Evolutionary conservation across 2,888 invertebrate species (phyloP), one percentile per base, ranked within the genome.

Genomic region (Thelaira solivaga): DNA sequence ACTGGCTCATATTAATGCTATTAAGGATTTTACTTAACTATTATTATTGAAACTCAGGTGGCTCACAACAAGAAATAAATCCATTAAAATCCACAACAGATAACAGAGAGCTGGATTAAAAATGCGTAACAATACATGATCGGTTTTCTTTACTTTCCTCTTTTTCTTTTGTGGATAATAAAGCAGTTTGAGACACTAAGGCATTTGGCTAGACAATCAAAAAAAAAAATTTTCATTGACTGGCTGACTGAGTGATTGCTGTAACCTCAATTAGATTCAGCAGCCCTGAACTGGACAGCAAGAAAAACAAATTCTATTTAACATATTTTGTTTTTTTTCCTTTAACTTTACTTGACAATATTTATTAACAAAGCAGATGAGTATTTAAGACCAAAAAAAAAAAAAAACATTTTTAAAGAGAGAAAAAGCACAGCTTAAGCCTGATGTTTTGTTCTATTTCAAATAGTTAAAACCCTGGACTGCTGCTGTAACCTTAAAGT

Each of bases 1-100:
- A 22, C 29, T 59, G 68, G 68, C 67, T 59, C 10, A 59, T 57
- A 47, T 29, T 45, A 45, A 67, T 36, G 47, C 39, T 39, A 26
- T 68, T 55, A 55, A 55, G 36, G 36, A 57, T 59, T n/a, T 68
- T 20, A 47, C 29, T 39, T 57, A 45, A 47, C 16, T 18, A 47
- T 18, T 47, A 57, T 20, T 34, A 57, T 20, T 34, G 29, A 47
- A 59, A 36, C 47, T 24, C 68, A 47, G 36, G 57, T 20, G 57
- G 57, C 20, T 47, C 22, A 11, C 24, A 11, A 49, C 36, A 7
- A 43, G 11, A 43, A 31, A 43, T 43, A 43, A 53, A 53, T 49
- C 53, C 41, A 53, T 29, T 61, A 22, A 22, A 61, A 26, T 34
- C 29, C 45, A 22, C 31, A 53, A 43, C 62, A 45, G 24, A 51